Evolutionary conservation across 2,888 invertebrate genomes (phyloP), one percentile per base, ranked within the genome.

Genomic region (Gryllus longicercus): DNA sequence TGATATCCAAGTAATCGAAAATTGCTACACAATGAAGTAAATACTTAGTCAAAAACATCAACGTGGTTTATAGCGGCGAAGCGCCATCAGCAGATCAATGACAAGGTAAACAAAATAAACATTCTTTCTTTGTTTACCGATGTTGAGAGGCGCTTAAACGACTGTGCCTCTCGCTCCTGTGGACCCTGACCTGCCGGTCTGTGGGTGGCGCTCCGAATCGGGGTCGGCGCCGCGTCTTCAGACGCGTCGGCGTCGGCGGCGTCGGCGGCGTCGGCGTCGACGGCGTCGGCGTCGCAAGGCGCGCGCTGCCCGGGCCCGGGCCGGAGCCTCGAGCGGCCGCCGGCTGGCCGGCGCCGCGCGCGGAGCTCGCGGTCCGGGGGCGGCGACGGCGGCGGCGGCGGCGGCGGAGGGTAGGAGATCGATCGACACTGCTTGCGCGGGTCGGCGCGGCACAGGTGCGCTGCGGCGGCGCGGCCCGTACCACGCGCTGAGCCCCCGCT

Each of bases 401-500:
- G 51, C 51, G 14, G 63, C 63, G n/a, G 63, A 11, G 16, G 63
- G 16, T 11, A 4, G 14, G 1, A 14, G 16, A 63, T 63, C 63
- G 63, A 63, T 63, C 63, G 63, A n/a, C 63, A 5, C 63, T 4
- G 63, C 16, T 63, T 3, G 16, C 16, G 63, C n/a, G 63, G 16
- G 63, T 14, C 63, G 63, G 63, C 63, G 63, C 63, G 63, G 63
- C 63, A n/a, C 63, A 63, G 63, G 63, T 63, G 63, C 63, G 63
- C 16, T 11, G 63, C 63, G 63, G 63, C 63, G 63, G 63, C 63
- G 63, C 63, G 63, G 63, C n/a, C n/a, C 63, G 63, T 63, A 63
- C 63, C 63, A 63, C 63, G 63, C 63, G 14, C 63, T 63, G 16
- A 2, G 38, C 10, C 63, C 14, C n/a, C 63, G 14, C 63, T 1